These are phyloP conservation scores for Stegostoma tigrinum DNA, from an alignment of 2,113 vertebrate species.

Conservation along the genomic window DNA sequence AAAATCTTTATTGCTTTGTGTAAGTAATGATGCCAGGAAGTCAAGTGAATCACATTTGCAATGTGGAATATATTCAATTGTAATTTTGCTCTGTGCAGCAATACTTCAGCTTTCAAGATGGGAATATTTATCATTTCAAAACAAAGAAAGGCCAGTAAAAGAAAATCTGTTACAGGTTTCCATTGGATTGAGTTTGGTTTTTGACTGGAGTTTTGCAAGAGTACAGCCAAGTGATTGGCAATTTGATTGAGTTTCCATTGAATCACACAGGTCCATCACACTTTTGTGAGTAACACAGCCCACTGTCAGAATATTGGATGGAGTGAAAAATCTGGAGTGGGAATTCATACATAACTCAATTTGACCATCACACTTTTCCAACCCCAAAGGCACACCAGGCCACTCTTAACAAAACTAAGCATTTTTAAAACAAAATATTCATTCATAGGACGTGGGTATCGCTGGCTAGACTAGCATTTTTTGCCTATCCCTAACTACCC, in stretches of 20 bases:
- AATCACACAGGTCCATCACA: not conserved
- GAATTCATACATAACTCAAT: not conserved
- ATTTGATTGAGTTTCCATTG: not conserved
- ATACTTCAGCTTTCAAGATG: not conserved
- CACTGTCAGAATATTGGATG: not conserved
- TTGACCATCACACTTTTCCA: not conserved
- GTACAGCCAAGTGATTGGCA: not conserved
- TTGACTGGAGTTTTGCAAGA: not conserved
- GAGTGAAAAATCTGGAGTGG: not conserved
- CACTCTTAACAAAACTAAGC: not conserved
- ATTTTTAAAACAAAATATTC: not conserved
- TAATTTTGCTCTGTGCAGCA: not conserved
- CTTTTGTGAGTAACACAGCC: not conserved
- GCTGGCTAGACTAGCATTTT: too few relatives aligned
- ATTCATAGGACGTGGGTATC: too few relatives aligned
- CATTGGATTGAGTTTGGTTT: not conserved
- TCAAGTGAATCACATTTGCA: not conserved
- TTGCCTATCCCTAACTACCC: too few relatives aligned
- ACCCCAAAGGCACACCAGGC: not conserved
- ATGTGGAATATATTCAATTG: not conserved
- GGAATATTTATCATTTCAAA: not conserved
- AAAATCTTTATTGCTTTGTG: not conserved
- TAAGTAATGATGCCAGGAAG: not conserved
- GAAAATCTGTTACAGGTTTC: not conserved
- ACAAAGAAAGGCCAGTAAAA: not conserved